phyloP scores from a whole-genome alignment of 92 coral and sea anemone genomes.

The Palythoa heliodiscus region DNA sequence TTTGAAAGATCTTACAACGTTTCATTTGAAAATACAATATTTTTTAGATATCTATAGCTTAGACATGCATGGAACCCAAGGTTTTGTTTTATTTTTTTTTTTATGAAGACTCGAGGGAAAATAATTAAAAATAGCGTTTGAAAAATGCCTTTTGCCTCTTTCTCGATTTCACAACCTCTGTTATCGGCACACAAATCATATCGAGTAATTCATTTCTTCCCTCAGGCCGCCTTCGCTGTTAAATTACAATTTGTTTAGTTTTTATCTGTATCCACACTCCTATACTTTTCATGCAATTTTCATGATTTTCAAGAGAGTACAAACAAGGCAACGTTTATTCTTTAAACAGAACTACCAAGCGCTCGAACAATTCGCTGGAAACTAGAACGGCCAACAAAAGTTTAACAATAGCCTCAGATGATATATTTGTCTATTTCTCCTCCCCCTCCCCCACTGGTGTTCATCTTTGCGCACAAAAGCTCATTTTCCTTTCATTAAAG shows the following conservation, averaged over 20 bases:
- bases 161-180: neutral
- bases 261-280: neutral
- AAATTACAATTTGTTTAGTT: slow-evolving; percentile 16
- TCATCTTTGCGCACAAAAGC: neutral
- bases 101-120: too few relatives aligned
- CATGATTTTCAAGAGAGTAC: neutral
- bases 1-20: too few relatives aligned
- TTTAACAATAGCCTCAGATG: slow-evolving; percentile 3
- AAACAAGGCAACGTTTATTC: slow-evolving; percentile 32
- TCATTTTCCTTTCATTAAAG: neutral
- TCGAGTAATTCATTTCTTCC: neutral
- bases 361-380: slow-evolving; percentile 6
- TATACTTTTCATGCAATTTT: neutral
- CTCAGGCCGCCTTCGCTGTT: slow-evolving; percentile 3
- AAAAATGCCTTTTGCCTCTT: too few relatives aligned
- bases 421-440: neutral
- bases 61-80: too few relatives aligned
- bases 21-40: too few relatives aligned
- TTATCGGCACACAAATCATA: neutral
- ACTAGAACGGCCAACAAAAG: slow-evolving; percentile 25
- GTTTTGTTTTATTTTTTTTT: too few relatives aligned
- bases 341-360: neutral
- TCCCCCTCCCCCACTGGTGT: neutral
- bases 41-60: too few relatives aligned
- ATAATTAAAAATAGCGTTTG: too few relatives aligned